Base-by-base conservation (phyloP, 2,797 vertebrate genomes). In the Chanos chanos region DNA sequence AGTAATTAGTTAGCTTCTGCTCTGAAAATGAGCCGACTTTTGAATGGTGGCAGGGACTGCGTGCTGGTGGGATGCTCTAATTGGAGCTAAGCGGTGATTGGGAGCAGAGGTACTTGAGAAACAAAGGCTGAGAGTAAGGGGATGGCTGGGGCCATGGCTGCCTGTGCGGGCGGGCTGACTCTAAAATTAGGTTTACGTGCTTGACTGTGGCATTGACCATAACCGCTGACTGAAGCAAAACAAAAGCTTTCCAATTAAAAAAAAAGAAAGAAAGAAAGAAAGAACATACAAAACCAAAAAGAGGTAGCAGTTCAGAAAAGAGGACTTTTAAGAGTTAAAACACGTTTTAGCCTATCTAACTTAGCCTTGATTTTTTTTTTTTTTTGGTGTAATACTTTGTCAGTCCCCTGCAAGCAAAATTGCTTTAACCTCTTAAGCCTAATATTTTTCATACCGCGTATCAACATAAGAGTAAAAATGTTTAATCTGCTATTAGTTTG, bases 1-100 rank as follows among this genome's bases (percentile, higher is more conserved):
- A 79, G 83, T 82, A 85, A 86, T 87, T 87, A 86, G 79, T 77
- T 68, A 68, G 68, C 78, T 75, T 81, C 74, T 80, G 78, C 69
- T 68, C 76, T 77, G 55, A 43, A 31, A 79, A 83, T 81, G 74
- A 74, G 65, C 67, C 70, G 73, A 63, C 70, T 75, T 64, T 61
- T 64, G 60, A 63, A 66, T 63, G 64, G 56, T 65, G 68, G 63
- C 58, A 69, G 57, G 41, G 73, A 66, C 82, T 28, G 52, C 15
- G 51, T 33, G 53, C 19, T 44, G 21, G 40, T 68, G 66, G 49
- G 64, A 57, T 64, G 48, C 54, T 67, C 61, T 75, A 73, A 77
- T 73, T 73, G 70, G 57, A 70, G 72, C 64, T 73, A 59, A 67
- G 66, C 60, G 55, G 58, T 68, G 41, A 61, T 66, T 48, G 68